Evolutionary conservation across 2,888 invertebrate species (phyloP), one percentile per base, ranked within the genome.

Genomic region (Octonoba sinensis): DNA sequence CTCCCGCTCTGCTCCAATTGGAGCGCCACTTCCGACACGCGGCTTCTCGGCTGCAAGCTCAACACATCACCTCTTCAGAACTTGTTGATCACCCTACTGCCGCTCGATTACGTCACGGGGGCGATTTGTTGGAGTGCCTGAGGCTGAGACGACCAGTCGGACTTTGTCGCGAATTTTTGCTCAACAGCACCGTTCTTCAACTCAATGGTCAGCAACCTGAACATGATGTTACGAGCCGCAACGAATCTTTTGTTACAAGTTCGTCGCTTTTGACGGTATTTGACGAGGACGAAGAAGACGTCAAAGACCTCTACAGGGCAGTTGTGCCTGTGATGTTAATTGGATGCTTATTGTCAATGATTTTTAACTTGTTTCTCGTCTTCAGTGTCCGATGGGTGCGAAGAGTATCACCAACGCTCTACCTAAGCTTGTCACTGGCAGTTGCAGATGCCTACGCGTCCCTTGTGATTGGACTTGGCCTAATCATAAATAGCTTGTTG

Each of bases 391-490:
- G 89, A 60, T 92, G 91, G 91, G 90, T 92, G 56, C 88, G 90
- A 57, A 88, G 90, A 67, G 87, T 92, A 1, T 77, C 81, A 0
- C 84, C 84, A 1, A 84, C 82, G 0, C 44, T 84, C 3, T 73
- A 64, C 16, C 36, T 84, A 18, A 73, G 67, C 20, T 24, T 84
- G 8, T 76, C 76, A 3, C 87, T 92, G 62, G 91, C 92, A 3
- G 90, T 90, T 1, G 91, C 92, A 0, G 91, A 92, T 86, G 90
- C 91, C 0, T 90, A 90, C 83, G 90, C 91, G 12, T 91, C 91
- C 8, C 86, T 89, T 24, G 87, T 91, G 51, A 87, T 91, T 56
- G 91, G 91, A 0, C 84, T 90, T 1, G 91, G 91, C 11, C 87
- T 92, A 12, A 87, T 91, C 67, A 86, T 91, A 85, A 91, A 92